Base-by-base conservation (phyloP, 2,113 vertebrate genomes). In the Etheostoma cragini region DNA sequence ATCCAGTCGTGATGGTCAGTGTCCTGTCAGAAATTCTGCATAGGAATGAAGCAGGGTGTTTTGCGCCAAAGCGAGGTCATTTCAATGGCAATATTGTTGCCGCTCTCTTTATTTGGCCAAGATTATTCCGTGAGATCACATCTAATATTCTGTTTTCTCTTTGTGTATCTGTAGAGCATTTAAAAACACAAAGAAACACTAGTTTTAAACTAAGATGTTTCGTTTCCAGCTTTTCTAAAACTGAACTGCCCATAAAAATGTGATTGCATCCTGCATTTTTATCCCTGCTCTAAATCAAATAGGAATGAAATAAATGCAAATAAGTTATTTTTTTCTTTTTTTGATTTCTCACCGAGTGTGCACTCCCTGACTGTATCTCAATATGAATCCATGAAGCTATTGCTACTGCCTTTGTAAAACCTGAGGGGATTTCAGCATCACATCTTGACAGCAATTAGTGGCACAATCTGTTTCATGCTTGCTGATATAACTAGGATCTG, bases 381-480 rank as follows among this genome's bases (percentile, higher is more conserved):
- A 90, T 92, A 89, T 84, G 81, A 92, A 90, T 92, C 89, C 91
- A 88, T 88, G 85, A 93, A 90, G 91, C n/a, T n/a, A 91, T 86
- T 85, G 87, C 87, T 88, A 82, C 91, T 83, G 90, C 91, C 88
- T 92, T 78, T n/a, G 49, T 76, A 76, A 91, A 92, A 88, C 92
- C 93, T 92, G 87, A 84, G 77, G 92, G 93, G 89, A 93, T 91
- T 94, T 92, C 89, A 87, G 88, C 90, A 91, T 94, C 93, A 93
- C 88, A 89, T 93, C 91, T 91, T 94, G 93, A 94, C 93, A 93
- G 93, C 93, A 94, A 94, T 94, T 94, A 94, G 92, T 91, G 92
- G 92, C 91, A 93, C 93, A 93, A 94, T 94, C 93, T 94, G 93
- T 93, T 94, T 92, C 87, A 84, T 86, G 88, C 91, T 91, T 72